Evolutionary conservation across 2,113 vertebrate genomes (phyloP).

Genomic region (Antechinus flavipes): DNA sequence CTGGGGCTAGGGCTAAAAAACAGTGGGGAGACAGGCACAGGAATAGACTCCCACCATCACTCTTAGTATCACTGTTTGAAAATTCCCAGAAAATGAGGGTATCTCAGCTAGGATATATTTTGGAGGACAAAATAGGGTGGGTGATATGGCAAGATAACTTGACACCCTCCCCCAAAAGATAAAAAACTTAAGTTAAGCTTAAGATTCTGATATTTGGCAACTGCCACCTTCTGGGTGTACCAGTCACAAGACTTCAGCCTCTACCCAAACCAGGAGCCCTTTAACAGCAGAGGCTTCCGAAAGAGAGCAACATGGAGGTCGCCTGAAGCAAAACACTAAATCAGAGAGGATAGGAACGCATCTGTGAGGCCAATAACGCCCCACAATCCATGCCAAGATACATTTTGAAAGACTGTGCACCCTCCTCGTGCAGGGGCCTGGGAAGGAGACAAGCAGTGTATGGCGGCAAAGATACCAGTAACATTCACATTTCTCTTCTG

Average conservation of each 20-base stretch:
- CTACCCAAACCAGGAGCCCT: not conserved
- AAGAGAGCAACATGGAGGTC: slow-evolving; percentile 28
- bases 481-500: not conserved
- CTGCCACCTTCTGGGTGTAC: not conserved
- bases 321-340: slow-evolving; percentile 47
- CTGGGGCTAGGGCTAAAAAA: slow-evolving; percentile 53
- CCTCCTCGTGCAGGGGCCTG: not conserved
- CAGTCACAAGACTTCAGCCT: not conserved
- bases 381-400: slow-evolving; percentile 4
- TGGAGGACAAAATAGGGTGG: not conserved
- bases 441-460: not conserved
- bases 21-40: slow-evolving; percentile 32
- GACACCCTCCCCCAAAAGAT: slow-evolving; percentile 32
- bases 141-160: not conserved
- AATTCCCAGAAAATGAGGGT: not conserved
- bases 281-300: slow-evolving; percentile 3
- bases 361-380: slow-evolving; percentile 27
- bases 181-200: slow-evolving; percentile 18
- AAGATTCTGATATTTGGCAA: not conserved
- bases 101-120: not conserved
- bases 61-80: not conserved
- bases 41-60: not conserved
- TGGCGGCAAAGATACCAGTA: not conserved
- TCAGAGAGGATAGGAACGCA: slow-evolving; percentile 19
- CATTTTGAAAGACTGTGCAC: not conserved